Conservation (phyloP, 2,797 vertebrate genomes). For the Sebastes melanostomus region DNA sequence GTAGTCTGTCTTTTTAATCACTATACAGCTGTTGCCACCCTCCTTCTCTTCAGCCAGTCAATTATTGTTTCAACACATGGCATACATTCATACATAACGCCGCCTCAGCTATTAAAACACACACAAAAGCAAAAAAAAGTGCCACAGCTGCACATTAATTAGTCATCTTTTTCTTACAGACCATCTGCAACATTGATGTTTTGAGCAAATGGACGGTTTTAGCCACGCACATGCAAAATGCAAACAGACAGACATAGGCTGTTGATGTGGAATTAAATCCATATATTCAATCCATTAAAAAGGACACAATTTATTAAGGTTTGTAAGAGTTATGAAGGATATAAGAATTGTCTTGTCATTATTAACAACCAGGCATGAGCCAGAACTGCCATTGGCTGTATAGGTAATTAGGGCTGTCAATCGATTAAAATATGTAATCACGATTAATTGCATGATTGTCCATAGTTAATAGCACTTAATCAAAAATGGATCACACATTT, state of each 20-base stretch:
- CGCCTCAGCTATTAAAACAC: not conserved
- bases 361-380: not conserved
- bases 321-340: not conserved
- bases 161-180: not conserved
- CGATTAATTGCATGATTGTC: too few relatives aligned
- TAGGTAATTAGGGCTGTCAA: not conserved
- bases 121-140: not conserved
- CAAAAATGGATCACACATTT: too few relatives aligned
- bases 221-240: not conserved
- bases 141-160: not conserved
- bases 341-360: not conserved
- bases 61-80: not conserved
- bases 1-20: not conserved
- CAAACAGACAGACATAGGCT: not conserved
- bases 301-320: accelerated
- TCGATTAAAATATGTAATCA: too few relatives aligned
- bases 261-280: not conserved
- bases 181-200: not conserved
- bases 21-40: not conserved
- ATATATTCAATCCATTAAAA: not conserved
- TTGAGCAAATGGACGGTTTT: not conserved
- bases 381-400: not conserved
- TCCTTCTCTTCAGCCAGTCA: too few relatives aligned
- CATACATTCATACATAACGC: too few relatives aligned
- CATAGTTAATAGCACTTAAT: too few relatives aligned